Evolutionary conservation across 2,113 vertebrate genomes (phyloP).

Genomic region (Lonchura striata): DNA sequence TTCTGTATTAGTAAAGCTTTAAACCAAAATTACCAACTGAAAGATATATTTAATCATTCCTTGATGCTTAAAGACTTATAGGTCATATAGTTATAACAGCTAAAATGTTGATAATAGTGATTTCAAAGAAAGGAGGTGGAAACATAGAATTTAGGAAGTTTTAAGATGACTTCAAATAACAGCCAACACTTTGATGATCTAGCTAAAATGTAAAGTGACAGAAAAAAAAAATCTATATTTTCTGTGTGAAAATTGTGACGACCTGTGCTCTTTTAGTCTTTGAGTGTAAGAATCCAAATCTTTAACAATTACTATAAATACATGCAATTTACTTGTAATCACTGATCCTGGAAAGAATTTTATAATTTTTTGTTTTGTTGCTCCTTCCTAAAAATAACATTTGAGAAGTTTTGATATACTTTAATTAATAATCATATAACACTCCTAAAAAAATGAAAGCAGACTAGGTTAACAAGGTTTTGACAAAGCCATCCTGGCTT

Average conservation of each 20-base stretch:
- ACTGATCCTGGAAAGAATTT: neutral
- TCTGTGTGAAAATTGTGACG: neutral
- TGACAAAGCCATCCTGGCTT: neutral
- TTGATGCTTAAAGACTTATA: neutral
- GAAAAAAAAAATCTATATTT: neutral
- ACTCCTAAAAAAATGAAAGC: neutral
- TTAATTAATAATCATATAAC: neutral
- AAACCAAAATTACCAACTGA: constrained; percentile 18
- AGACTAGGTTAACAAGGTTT: neutral
- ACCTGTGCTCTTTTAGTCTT: neutral
- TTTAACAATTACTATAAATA: neutral
- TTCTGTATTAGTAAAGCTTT: neutral
- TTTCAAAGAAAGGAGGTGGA: neutral
- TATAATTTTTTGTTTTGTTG: neutral
- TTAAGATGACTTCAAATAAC: neutral
- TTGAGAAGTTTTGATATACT: neutral
- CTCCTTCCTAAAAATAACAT: neutral
- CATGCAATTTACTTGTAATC: neutral
- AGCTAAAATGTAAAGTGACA: neutral
- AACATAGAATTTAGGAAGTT: neutral
- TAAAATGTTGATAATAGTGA: neutral
- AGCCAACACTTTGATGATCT: neutral
- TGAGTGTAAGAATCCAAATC: neutral
- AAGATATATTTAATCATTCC: neutral
- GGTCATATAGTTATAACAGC: neutral